These are phyloP conservation scores for Brachionus koreanus DNA, from an alignment of 1,140 invertebrate species.

Conservation along the genomic window DNA sequence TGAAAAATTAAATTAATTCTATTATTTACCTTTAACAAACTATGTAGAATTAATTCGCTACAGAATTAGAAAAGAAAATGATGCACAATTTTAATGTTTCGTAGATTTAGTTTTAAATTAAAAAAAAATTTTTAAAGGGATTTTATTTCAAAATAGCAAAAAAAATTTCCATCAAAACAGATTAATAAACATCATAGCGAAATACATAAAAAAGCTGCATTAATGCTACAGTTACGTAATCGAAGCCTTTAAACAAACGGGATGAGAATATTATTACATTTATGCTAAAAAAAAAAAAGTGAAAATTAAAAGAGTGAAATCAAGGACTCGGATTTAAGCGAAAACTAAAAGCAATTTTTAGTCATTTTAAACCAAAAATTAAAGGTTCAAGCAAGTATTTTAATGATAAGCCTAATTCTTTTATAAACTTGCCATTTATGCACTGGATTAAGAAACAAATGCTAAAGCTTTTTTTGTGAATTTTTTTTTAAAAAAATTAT, in stretches of 20 bases:
- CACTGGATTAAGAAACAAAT: slow-evolving; percentile 1
- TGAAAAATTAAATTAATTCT: not conserved
- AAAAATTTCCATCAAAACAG: not conserved
- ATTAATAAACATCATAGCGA: not conserved
- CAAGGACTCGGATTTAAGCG: slow-evolving; percentile 3
- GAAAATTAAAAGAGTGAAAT: not conserved
- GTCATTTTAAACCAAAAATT: not conserved
- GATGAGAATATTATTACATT: not conserved
- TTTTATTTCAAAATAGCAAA: not conserved
- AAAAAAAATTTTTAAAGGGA: slow-evolving; percentile 8
- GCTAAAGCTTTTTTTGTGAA: slow-evolving; percentile 17
- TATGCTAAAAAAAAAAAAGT: slow-evolving; percentile 1
- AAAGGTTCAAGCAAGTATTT: slow-evolving; percentile 6
- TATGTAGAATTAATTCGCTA: not conserved
- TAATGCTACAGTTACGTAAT: not conserved
- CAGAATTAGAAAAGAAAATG: not conserved
- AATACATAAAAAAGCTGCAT: slow-evolving; percentile 18
- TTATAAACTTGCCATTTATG: slow-evolving; percentile 16
- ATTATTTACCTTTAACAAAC: slow-evolving; percentile 20
- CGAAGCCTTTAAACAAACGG: not conserved
- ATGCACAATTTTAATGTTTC: slow-evolving; percentile 21
- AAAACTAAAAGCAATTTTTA: not conserved
- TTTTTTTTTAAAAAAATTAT: not conserved
- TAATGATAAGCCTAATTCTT: slow-evolving; percentile 31
- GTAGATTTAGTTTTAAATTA: slow-evolving; percentile 12